Evolutionary conservation across 2,888 invertebrate genomes (phyloP), one percentile per base, ranked within the genome.

Genomic region (Stenurella melanura): DNA sequence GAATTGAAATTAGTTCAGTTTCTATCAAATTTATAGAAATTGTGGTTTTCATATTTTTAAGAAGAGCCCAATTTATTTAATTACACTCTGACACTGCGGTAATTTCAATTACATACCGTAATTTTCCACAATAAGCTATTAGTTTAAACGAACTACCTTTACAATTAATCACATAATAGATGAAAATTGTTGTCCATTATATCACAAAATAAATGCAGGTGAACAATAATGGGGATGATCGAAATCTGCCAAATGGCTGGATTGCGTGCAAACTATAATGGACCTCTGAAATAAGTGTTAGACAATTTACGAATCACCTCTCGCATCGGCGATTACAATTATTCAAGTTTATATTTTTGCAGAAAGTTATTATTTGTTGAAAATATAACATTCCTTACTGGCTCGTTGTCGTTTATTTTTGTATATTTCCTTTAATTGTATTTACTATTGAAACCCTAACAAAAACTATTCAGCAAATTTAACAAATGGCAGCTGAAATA

Each of bases 251-350:
- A 78, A 85, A 85, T 83, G 83, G 81, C 73, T 77, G 67, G 74
- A 83, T 85, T 61, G 85, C 85, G 85, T 85, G 85, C 73, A 66
- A 72, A 77, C 76, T 79, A 82, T 83, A 80, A 83, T 79, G 76
- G 80, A 74, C 74, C 64, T 64, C 60, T 66, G 72, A 76, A 76
- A 74, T 70, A 75, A 76, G 78, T 78, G 78, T 76, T 78, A 54
- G 76, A 75, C 78, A 76, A 78, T 76, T 76, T 70, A 75, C 76
- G 75, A 76, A 78, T 80, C 71, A 78, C 57, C 76, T 18, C 61
- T 69, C 57, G 42, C 73, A 76, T 73, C n/a, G 71, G 64, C 76
- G 50, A 75, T 78, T 76, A 75, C 67, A 54, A 67, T 67, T 67
- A 67, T n/a, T 67, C 11, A 10, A n/a, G 38, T 66, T 34, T 42